Base-by-base conservation (phyloP, 2,113 vertebrate genomes). In the Ciconia stormi region DNA sequence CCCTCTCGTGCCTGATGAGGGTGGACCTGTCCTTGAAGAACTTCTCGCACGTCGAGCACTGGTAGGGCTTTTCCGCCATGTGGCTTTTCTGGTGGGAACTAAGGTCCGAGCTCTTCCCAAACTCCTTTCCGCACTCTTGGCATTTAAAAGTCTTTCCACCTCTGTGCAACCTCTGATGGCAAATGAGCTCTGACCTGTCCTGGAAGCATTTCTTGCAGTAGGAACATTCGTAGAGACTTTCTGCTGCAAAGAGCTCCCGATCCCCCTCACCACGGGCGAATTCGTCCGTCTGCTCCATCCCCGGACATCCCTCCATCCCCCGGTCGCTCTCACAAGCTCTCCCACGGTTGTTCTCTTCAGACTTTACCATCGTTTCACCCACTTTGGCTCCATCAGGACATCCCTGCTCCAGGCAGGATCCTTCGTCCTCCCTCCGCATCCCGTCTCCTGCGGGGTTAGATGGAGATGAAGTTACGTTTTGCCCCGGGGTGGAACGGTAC, bases 21-120 rank as follows among this genome's bases (percentile, higher is more conserved):
- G 98, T 95, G 62, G 96, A 97, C 82, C 95, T 90, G 69, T 96
- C 96, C 55, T 97, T 96, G 82, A 98, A 98, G 85, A 77, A 88
- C 79, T 95, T 97, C 38, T 92, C 93, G 74, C 97, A 98, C 10
- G 96, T 84, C 50, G 74, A 65, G 34, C 97, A 98, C 3, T 96
- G 92, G 61, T 97, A 97, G 29, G 95, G 94, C 52, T 97, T 97
- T 56, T 96, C 96, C 79, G 44, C 97, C 26, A 92, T 92, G 56
- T 97, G 97, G 63, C 92, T 97, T 42, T 95, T 93, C 56, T 94
- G 96, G 34, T 97, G 98, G 47, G 88, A 86, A 55, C 74, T 95
- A 22, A 97, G 96, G 59, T 97, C 94, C 7, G 95, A 97, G 83
- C 94, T 95, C 81, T 95, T 87, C 66, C 93, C 97, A 53, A 97